phyloP scores from a whole-genome alignment of 2,888 invertebrate genomes.

The Coelopa pilipes region DNA sequence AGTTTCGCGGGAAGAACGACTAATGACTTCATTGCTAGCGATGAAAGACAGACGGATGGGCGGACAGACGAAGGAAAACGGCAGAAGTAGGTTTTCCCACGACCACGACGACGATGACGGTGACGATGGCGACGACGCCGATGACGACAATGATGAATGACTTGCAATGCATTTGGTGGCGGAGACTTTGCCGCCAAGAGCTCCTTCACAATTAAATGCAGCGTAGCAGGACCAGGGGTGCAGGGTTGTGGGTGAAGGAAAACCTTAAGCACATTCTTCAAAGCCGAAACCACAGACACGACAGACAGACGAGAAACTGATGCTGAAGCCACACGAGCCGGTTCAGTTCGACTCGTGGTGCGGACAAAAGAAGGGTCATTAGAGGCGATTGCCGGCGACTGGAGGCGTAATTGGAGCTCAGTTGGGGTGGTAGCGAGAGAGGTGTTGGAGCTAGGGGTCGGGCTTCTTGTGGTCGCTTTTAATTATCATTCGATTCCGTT shows the following conservation, averaged over 20 bases:
- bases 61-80: background rate
- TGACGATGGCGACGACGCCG: background rate
- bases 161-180: constrained; percentile 6
- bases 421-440: no score
- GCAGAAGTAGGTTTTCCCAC: background rate
- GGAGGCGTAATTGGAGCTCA: no score
- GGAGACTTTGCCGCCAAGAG: background rate
- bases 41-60: background rate
- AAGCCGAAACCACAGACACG: background rate
- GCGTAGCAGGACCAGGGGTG: no score
- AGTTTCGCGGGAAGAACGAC: constrained; percentile 24
- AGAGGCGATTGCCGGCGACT: constrained; percentile 2
- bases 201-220: background rate
- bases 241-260: no score
- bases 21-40: constrained; percentile 25
- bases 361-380: background rate
- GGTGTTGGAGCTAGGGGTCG: no score
- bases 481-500: no score
- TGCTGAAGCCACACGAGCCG: background rate
- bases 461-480: no score
- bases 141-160: constrained; percentile 8
- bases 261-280: no score
- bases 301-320: background rate
- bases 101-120: no score
- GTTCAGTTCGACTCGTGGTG: background rate